Conservation (phyloP, 2,888 invertebrate species). For the Drosophila melanosoma region DNA sequence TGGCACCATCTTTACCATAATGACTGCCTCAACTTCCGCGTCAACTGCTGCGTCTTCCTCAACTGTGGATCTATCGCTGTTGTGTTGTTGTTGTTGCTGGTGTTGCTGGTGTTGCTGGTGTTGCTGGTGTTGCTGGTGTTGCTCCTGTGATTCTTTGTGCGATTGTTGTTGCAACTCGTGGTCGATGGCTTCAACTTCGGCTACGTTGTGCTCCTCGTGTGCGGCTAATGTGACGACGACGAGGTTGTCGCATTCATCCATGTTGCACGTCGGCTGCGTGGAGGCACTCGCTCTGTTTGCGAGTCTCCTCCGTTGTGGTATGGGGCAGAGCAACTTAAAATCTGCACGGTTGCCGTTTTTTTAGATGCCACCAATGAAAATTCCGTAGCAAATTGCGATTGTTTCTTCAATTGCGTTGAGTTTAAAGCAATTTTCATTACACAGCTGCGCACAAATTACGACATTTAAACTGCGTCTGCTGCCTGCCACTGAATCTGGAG, state of each 20-base stretch:
- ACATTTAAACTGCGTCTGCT: slow-evolving; percentile 54
- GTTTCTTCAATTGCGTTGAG: slow-evolving; percentile 20
- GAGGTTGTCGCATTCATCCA: slow-evolving; percentile 86
- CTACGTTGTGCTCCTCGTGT: slow-evolving; percentile 69
- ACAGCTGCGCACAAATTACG: slow-evolving; percentile 71
- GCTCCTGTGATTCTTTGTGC: slow-evolving; percentile 38
- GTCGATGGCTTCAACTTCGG: slow-evolving; percentile 41
- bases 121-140: slow-evolving; percentile 23
- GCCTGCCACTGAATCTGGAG: slow-evolving; percentile 6
- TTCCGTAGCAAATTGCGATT: slow-evolving; percentile 1
- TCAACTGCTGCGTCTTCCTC: slow-evolving; percentile 70
- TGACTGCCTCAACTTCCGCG: slow-evolving; percentile 77
- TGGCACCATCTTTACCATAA: slow-evolving; percentile 61
- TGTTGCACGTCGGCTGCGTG: slow-evolving; percentile 81
- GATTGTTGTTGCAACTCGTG: slow-evolving; percentile 41
- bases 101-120: slow-evolving; percentile 15
- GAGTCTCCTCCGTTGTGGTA: slow-evolving; percentile 62
- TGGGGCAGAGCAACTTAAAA: slow-evolving; percentile 42
- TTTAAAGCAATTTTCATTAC: slow-evolving; percentile 60
- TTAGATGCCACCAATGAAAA: slow-evolving; percentile 24
- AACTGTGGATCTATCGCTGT: slow-evolving; percentile 11
- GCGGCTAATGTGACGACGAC: slow-evolving; percentile 84
- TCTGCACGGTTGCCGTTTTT: slow-evolving; percentile 56
- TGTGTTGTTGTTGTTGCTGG: slow-evolving; percentile 11
- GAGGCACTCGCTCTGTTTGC: slow-evolving; percentile 78